A percentile compares a stretch with the other conserved stretches of the same genome.
Evolutionary conservation across 2,797 vertebrate species (phyloP).

Genomic region (Malurus splendens): DNA sequence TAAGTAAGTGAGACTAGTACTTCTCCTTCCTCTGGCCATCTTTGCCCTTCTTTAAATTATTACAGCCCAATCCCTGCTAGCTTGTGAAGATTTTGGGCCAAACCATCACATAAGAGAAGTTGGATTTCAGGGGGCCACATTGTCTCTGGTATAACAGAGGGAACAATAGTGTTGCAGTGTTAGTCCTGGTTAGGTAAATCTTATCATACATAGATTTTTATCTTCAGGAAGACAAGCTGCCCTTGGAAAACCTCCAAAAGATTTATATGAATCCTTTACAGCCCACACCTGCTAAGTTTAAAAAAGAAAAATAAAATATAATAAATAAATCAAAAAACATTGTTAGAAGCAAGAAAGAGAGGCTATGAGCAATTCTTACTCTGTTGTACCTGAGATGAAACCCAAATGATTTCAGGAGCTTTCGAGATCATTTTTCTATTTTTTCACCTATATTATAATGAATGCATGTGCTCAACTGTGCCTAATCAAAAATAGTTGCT

Average conservation of each 20-base stretch:
- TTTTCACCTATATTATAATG: constrained; percentile 46
- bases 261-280: neutral
- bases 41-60: neutral
- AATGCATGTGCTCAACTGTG: constrained; percentile 8
- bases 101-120: neutral
- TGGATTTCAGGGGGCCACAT: accelerated
- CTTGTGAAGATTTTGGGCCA: neutral
- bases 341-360: neutral
- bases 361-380: neutral
- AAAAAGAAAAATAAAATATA: neutral
- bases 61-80: neutral
- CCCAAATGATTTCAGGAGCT: constrained; percentile 4
- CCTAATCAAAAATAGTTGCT: constrained; percentile 57
- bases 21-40: neutral
- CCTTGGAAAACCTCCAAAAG: neutral
- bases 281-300: neutral
- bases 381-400: constrained; percentile 38
- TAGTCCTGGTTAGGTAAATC: neutral
- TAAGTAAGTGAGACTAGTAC: neutral
- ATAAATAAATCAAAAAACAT: neutral
- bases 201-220: neutral
- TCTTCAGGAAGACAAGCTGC: neutral
- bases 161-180: neutral
- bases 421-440: constrained; percentile 29
- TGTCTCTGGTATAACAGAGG: neutral